Evolutionary conservation across 2,113 vertebrate species (phyloP), one percentile per base, ranked within the genome.

Genomic region (Salminus brasiliensis): DNA sequence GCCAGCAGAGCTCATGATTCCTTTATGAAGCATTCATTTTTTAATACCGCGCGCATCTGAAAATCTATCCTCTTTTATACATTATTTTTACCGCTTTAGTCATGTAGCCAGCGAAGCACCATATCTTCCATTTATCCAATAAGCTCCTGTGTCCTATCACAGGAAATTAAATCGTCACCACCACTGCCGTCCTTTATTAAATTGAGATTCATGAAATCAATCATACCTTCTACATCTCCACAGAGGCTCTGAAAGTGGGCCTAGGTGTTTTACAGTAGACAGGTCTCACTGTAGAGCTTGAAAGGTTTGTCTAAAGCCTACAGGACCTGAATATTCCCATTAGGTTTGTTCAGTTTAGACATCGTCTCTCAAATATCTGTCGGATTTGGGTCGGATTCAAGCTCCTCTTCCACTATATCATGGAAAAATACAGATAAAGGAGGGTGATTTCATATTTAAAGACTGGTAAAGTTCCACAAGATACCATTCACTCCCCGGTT

Each of bases 151-250:
- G 87, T 91, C 83, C 82, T 83, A 74, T 92, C 82, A 76, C 89
- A 91, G 91, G 92, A 94, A 92, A 93, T 94, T 80, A 91, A 92
- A 85, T 86, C 87, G 88, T 90, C 90, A 83, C 87, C 81, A 74
- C 11, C 82, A 55, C n/a, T 55, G 72, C 81, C 85, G 81, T 87
- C 85, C 81, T 81, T 91, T 92, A 84, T 78, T 74, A 78, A 78
- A 78, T 63, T 39, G 62, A 53, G 75, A 62, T 65, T 90, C 85
- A 89, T 91, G 91, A 88, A 88, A 80, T 67, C 80, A 85, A 84
- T 86, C 83, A 47, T 78, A 70, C 47, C 67, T 81, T 67, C 52
- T 39, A 63, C 62, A 45, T 84, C 55, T 65, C 74, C 66, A 27
- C 6, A 4, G 45, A 68, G 66, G 39, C 62, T 70, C 53, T 79